Base-by-base conservation (phyloP, 2,113 vertebrate genomes). In the Pagrus major region DNA sequence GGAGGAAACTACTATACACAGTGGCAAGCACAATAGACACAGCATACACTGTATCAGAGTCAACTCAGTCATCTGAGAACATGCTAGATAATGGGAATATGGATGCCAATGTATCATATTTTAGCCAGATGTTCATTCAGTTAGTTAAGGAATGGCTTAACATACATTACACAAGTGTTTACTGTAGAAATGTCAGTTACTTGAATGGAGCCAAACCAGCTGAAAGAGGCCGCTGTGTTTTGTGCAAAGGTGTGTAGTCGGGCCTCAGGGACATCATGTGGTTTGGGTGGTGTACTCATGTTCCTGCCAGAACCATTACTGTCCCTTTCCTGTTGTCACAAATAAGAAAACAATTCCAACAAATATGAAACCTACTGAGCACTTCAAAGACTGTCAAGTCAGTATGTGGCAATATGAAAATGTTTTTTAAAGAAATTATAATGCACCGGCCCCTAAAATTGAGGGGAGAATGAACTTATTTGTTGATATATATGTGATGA, bases 251-350 rank as follows among this genome's bases (percentile, higher is more conserved):
- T 37, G 39, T 81, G 47, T 21, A 31, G 46, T 41, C 52, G 35
- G 25, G 25, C 72, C 58, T 63, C 20, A 5, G 64, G 69, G 35
- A 42, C 12, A 52, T 31, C 20, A 37, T 46, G 31, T 27, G 5
- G 67, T 15, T 35, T 55, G 71, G 58, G 56, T 47, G 23, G 31
- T 69, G 55, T 27, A 66, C 42, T 77, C 37, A 23, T 46, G 54
- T 78, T 39, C 37, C 27, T 20, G 16, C 25, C 27, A 47, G 41
- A 76, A 60, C 7, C 12, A 6, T 11, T 29, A 4, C 33, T 52
- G 7, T 59, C 6, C 9, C 14, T 10, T 47, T 47, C 20, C 54
- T 41, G 10, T 20, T 67, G 51, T 46, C 7, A 7, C 2, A 47
- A 16, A 63, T 9, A 47, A 12, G 2, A 37, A 27, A 8, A 59